Evolutionary conservation across 2,797 vertebrate genomes (phyloP).

Genomic region (Sebastes trivittatus): DNA sequence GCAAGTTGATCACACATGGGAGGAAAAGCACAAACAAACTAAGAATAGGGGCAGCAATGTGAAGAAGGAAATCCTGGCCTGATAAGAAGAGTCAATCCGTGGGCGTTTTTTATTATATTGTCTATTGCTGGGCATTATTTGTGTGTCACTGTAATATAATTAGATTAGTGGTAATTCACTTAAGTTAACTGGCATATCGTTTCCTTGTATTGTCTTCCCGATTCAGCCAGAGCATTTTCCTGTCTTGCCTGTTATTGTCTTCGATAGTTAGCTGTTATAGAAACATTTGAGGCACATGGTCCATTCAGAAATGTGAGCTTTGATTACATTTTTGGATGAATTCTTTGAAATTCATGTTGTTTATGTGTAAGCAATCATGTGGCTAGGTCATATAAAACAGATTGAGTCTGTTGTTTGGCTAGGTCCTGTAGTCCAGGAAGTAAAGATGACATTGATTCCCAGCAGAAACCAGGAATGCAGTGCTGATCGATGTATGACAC

Average conservation of each 20-base stretch:
- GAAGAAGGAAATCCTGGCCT: conserved; percentile 27
- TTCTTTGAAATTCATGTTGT: neutral
- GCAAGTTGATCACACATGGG: neutral
- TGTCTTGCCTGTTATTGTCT: neutral
- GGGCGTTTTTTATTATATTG: neutral
- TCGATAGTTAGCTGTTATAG: neutral
- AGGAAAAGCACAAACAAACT: neutral
- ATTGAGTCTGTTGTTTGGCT: neutral
- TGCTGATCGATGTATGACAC: neutral
- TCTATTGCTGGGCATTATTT: neutral
- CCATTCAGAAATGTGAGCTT: neutral
- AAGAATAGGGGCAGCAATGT: neutral
- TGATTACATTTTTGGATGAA: neutral
- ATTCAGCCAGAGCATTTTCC: neutral
- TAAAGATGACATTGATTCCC: neutral
- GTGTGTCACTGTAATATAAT: neutral
- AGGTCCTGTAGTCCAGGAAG: neutral
- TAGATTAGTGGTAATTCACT: neutral
- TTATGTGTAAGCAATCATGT: neutral
- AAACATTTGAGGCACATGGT: neutral
- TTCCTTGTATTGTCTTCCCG: conserved; percentile 8
- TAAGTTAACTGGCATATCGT: neutral
- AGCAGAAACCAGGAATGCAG: neutral
- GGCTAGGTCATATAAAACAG: neutral
- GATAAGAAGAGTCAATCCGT: neutral